Base-by-base conservation (phyloP, 2,888 invertebrate species). In the Nephrocerus scutellatus region DNA sequence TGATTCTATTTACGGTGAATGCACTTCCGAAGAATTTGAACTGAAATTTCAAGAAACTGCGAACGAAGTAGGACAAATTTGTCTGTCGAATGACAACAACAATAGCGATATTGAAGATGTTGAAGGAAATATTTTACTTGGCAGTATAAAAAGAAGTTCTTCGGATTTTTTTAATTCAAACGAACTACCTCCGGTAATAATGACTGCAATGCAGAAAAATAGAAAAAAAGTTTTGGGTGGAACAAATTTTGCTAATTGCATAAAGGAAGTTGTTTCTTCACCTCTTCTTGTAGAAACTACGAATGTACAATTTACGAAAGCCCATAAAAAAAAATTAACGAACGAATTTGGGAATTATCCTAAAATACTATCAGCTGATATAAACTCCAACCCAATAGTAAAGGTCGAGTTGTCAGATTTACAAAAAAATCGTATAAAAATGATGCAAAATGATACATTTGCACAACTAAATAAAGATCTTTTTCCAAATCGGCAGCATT, bases 311-410 rank as follows among this genome's bases (percentile, higher is more conserved):
- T 71, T 79, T 40, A 76, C 72, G 10, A 76, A 77, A 39, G 78
- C 79, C 0, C 64, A 79, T 45, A 60, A 69, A 33, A 82, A 81
- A 52, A 78, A 75, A 58, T 54, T 75, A 14, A 72, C 74, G 4
- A 73, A 77, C 0, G 80, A 81, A 56, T 80, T 74, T 47, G 75
- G 74, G 36, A 59, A 74, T 3, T 30, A 38, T 36, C 66, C 66
- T 2, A 57, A 58, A 19, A 21, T 43, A 26, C 44, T 41, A 3
- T 43, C 45, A 34, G 42, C 54, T 2, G 65, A 63, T 42, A 54
- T 62, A n/a, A 62, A 61, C 43, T 48, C 59, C 2, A 60, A 62
- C 36, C 41, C 46, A 4, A 29, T 55, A 13, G 41, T 38, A 8
- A 35, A 40, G 14, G 36, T 48, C 2, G 46, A 54, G 26, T 31